Evolutionary conservation across 2,113 vertebrate species (phyloP).

Genomic region (Marmota flaviventris): DNA sequence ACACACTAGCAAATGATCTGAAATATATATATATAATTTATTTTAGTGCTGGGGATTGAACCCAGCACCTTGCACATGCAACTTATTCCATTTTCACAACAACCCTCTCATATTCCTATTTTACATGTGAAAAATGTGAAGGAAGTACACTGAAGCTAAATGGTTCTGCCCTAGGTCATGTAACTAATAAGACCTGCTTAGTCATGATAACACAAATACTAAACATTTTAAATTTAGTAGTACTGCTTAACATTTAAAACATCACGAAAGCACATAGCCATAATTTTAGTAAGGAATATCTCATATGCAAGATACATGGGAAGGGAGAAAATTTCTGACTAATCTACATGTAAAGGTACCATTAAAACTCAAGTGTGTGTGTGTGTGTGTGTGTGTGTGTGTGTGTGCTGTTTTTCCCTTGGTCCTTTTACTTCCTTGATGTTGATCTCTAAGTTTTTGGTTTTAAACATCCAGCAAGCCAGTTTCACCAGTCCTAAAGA

Average conservation of each 20-base stretch:
- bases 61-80: too few species aligned
- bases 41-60: too few species aligned
- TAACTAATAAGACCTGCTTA: neutral
- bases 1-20: too few species aligned
- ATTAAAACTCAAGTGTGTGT: neutral
- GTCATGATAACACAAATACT: neutral
- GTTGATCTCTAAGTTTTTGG: too few species aligned
- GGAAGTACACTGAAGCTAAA: neutral
- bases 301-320: neutral
- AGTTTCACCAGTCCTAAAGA: too few species aligned
- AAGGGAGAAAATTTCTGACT: neutral
- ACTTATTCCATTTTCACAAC: neutral
- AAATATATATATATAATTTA: too few species aligned
- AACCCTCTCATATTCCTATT: neutral
- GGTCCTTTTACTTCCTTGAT: too few species aligned
- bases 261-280: neutral
- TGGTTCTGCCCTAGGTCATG: neutral
- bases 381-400: too few species aligned
- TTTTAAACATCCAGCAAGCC: too few species aligned
- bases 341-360: neutral
- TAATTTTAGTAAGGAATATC: neutral
- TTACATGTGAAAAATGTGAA: conserved; percentile 32
- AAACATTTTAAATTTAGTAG: neutral
- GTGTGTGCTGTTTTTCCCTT: too few species aligned
- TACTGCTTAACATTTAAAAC: conserved; percentile 23